Conservation (phyloP, 2,113 vertebrate species). For the Corydoras maculifer region DNA sequence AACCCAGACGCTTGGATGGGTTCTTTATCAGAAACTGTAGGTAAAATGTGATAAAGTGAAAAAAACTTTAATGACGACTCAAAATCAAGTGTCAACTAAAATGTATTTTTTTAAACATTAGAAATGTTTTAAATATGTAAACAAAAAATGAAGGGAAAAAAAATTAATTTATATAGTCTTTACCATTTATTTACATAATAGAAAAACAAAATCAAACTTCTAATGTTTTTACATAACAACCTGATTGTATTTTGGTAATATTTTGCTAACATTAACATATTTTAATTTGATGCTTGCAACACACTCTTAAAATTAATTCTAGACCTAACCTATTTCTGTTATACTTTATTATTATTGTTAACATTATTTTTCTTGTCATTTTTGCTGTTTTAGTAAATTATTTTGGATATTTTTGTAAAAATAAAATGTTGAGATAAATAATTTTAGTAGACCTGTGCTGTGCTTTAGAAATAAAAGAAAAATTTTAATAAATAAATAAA, state of each 20-base stretch:
- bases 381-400: not conserved
- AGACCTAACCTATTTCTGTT: not conserved
- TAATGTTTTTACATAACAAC: not conserved
- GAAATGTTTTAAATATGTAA: not conserved
- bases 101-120: too few species aligned
- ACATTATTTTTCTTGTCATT: too few species aligned
- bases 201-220: too few species aligned
- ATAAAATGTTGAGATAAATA: too few species aligned
- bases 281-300: too few species aligned
- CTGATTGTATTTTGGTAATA: not conserved
- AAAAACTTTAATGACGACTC: not conserved
- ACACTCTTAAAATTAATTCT: not conserved
- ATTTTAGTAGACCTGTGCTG: too few species aligned
- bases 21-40: conserved; percentile 90
- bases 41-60: not conserved
- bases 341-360: not conserved
- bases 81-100: too few species aligned
- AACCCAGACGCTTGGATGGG: conserved; percentile 82
- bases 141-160: not conserved
- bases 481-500: too few species aligned
- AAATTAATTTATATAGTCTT: too few species aligned
- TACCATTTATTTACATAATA: too few species aligned
- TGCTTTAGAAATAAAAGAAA: too few species aligned
- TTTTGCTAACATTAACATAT: too few species aligned
- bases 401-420: not conserved